A percentile compares a stretch with the other conserved stretches of the same genome.
phyloP scores from a whole-genome alignment of 2,888 invertebrate species.

The Zootermopsis nevadensis region DNA sequence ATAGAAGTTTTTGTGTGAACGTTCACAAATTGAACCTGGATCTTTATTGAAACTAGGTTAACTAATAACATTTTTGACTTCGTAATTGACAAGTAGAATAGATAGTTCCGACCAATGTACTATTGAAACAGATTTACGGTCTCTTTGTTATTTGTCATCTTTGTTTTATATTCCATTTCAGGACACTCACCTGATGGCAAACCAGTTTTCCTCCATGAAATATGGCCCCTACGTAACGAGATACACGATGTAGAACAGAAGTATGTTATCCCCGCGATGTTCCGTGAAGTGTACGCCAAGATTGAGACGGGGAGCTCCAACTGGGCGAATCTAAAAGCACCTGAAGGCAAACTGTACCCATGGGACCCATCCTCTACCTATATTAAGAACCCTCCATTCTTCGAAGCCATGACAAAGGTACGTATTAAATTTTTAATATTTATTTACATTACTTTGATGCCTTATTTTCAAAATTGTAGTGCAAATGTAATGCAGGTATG shows the following conservation, averaged over 20 bases:
- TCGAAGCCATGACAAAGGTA: constrained; percentile 83
- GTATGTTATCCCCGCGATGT: constrained; percentile 96
- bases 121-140: no score
- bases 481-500: no score
- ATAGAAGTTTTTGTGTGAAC: no score
- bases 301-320: constrained; percentile 86
- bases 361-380: constrained; percentile 94
- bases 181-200: constrained; percentile 77
- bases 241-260: constrained; percentile 90
- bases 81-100: no score
- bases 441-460: no score
- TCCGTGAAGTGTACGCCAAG: constrained; percentile 88
- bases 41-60: no score
- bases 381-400: constrained; percentile 96
- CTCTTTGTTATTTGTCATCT: not conserved
- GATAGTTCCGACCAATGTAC: no score
- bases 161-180: constrained; percentile 49
- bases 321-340: constrained; percentile 87
- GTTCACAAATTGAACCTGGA: no score
- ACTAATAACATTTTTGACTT: no score
- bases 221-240: constrained; percentile 94
- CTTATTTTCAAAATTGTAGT: no score
- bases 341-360: constrained; percentile 85
- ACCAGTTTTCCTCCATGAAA: constrained; percentile 87
- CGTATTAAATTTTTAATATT: constrained; percentile 45